Percentiles rank a stretch among this genome's conserved stretches.
Conservation (phyloP, 2,113 vertebrate species). For the Sceloporus undulatus region DNA sequence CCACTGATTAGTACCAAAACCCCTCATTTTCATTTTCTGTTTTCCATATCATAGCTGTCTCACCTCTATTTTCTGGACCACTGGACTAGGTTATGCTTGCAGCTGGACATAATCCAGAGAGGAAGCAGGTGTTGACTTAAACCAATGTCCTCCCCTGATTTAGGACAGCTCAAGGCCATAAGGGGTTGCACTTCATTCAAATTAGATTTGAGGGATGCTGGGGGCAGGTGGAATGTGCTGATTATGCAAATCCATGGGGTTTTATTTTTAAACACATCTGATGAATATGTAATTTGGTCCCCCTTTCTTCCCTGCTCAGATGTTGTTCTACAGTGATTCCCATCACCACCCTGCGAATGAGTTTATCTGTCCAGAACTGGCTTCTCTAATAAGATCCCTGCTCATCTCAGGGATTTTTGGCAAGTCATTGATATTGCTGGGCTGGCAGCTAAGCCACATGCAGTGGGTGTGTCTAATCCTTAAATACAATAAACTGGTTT, state of each 20-base stretch:
- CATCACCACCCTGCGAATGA: not conserved
- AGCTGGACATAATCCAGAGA: fast-evolving
- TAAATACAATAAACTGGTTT: conserved; percentile 51
- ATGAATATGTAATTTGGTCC: conserved; percentile 20
- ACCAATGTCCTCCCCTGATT: fast-evolving
- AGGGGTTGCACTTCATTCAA: conserved; percentile 21
- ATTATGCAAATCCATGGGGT: conserved; percentile 45
- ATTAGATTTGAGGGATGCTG: not conserved
- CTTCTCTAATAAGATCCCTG: not conserved
- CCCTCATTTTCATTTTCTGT: conserved; percentile 22
- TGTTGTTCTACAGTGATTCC: conserved; percentile 25
- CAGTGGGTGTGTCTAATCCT: conserved; percentile 55
- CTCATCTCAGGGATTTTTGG: conserved; percentile 47
- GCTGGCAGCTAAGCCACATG: not conserved
- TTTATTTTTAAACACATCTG: not conserved
- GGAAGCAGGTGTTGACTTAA: conserved; percentile 60
- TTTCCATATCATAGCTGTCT: not conserved
- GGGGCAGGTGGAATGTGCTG: conserved; percentile 43
- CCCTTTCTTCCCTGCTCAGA: conserved; percentile 37
- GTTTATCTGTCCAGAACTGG: conserved; percentile 54
- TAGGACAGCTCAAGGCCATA: not conserved
- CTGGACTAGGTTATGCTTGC: fast-evolving
- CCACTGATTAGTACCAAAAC: not conserved
- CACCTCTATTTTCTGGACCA: conserved; percentile 43
- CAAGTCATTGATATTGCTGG: conserved; percentile 37